Conservation (phyloP, 2,113 vertebrate genomes). For the Physeter macrocephalus region DNA sequence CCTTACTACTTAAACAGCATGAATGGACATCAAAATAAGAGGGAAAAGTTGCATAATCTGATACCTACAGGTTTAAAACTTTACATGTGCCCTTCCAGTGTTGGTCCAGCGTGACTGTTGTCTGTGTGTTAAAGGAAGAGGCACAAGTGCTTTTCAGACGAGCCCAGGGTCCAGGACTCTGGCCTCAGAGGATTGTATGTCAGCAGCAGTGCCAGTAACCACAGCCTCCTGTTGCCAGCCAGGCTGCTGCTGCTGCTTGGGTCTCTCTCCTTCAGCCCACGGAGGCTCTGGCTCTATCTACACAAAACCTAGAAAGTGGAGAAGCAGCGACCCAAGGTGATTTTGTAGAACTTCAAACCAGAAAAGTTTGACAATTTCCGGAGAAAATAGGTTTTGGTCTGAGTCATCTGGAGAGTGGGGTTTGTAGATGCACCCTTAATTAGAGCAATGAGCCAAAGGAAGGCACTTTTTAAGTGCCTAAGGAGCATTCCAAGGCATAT, state of each 20-base stretch:
- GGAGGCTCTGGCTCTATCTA: background rate
- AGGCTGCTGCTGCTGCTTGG: background rate
- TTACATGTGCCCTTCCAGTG: background rate
- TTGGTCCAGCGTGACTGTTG: background rate
- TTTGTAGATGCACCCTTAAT: background rate
- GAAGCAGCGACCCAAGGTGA: background rate
- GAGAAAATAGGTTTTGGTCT: background rate
- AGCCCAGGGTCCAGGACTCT: background rate
- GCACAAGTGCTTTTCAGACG: background rate
- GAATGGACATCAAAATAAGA: conserved; percentile 20
- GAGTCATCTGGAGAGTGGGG: background rate
- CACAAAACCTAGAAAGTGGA: background rate
- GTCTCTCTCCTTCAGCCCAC: background rate
- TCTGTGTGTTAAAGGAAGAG: background rate
- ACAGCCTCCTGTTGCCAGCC: background rate
- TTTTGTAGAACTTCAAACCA: background rate
- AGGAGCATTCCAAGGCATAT: background rate
- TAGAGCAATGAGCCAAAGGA: background rate
- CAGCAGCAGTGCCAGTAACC: background rate
- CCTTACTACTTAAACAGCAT: conserved; percentile 12
- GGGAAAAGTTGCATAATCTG: background rate
- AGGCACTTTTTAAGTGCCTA: background rate
- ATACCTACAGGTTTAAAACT: background rate
- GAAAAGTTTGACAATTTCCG: background rate
- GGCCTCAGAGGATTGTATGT: background rate